These are phyloP conservation scores for Synanthedon vespiformis DNA, from an alignment of 2,888 invertebrate species.

Conservation along the genomic window DNA sequence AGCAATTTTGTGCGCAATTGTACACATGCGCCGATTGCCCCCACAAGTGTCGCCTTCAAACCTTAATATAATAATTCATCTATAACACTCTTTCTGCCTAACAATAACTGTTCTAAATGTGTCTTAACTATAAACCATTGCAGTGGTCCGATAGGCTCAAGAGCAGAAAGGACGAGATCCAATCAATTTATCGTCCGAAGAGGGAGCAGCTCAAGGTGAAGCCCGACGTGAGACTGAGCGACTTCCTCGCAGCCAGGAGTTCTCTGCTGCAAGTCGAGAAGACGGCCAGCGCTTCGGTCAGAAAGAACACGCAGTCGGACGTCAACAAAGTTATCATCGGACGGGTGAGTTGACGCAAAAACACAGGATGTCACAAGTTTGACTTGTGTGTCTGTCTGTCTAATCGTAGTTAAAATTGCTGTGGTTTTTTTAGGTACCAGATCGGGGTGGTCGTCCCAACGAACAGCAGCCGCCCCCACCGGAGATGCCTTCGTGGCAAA, in stretches of 20 bases:
- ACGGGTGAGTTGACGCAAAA: slow-evolving; percentile 56
- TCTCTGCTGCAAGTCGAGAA: slow-evolving; percentile 91
- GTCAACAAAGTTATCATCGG: slow-evolving; percentile 93
- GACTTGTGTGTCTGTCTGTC: no score
- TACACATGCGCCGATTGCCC: no score
- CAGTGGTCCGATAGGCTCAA: slow-evolving; percentile 88
- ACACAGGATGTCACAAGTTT: no score
- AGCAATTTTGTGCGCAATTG: no score
- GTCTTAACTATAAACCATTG: not conserved
- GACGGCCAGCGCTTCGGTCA: slow-evolving; percentile 87
- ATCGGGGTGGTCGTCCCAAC: slow-evolving; percentile 91
- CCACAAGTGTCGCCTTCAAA: no score
- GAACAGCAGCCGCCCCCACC: slow-evolving; percentile 95
- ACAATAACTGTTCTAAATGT: no score
- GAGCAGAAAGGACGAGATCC: slow-evolving; percentile 78
- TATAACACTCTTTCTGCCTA: no score
- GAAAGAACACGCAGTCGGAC: slow-evolving; percentile 85
- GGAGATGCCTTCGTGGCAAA: slow-evolving; percentile 97
- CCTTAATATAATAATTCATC: no score
- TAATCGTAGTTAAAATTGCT: no score
- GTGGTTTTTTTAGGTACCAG: slow-evolving; percentile 77
- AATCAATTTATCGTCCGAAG: slow-evolving; percentile 50
- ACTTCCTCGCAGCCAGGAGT: slow-evolving; percentile 86
- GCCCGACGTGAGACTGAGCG: slow-evolving; percentile 78
- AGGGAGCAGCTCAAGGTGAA: slow-evolving; percentile 58